Evolutionary conservation across 2,797 vertebrate genomes (phyloP).

Genomic region (Malacoraja senta): DNA sequence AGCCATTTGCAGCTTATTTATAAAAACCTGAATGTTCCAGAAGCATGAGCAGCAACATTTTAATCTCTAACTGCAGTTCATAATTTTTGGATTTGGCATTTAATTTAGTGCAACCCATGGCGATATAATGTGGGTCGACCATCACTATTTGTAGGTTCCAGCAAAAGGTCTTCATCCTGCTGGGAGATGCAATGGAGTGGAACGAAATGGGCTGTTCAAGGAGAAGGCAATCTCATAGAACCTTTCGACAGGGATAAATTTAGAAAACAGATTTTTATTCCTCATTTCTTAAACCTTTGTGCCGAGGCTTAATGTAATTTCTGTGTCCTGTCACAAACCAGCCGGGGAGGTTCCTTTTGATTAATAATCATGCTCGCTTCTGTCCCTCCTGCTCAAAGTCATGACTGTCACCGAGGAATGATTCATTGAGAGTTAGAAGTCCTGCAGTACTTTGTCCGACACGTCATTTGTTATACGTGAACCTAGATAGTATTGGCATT

Average conservation of each 20-base stretch:
- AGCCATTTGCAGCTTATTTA: neutral
- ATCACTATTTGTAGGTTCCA: neutral
- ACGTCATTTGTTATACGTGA: neutral
- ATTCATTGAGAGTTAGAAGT: neutral
- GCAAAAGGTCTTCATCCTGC: neutral
- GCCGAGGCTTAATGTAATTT: neutral
- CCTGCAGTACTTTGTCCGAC: neutral
- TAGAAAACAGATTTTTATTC: neutral
- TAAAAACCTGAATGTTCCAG: neutral
- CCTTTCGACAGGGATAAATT: constrained; percentile 1
- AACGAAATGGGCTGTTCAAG: neutral
- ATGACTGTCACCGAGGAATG: neutral
- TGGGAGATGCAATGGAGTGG: neutral
- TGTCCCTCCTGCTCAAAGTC: neutral
- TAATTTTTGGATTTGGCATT: neutral
- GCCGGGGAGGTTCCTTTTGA: neutral
- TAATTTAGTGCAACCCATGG: neutral
- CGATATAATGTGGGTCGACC: neutral
- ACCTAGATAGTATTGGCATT: neutral
- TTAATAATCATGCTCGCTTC: neutral
- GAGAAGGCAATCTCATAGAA: neutral
- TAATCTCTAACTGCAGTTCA: neutral
- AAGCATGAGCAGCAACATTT: neutral
- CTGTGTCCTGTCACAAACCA: neutral
- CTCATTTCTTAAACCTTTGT: neutral